Base-by-base conservation (phyloP, 2,113 vertebrate genomes). In the Tyto alba region DNA sequence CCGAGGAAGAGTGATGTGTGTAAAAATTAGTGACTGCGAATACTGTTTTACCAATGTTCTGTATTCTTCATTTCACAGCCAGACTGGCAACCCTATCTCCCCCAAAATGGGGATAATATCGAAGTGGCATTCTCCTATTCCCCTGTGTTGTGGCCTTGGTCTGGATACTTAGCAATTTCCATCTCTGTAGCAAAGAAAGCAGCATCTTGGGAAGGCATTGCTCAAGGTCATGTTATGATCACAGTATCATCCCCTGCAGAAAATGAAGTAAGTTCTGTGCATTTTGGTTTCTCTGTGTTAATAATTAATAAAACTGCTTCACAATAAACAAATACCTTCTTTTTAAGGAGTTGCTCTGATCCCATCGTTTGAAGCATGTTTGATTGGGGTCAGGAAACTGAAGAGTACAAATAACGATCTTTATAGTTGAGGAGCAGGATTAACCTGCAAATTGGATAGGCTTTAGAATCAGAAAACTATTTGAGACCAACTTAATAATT, bases 111-210 rank as follows among this genome's bases (percentile, higher is more conserved):
- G 36, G 99, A 99, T 96, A 98, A 98, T 96, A 99, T 99, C 0
- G 99, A 99, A 27, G 99, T 99, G 45, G 99, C 99, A 6, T 98
- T 99, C 73, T 99, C 99, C 15, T 99, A 99, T 79, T 99, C 99
- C 2, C 98, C 99, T 0, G 99, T 99, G 57, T 95, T 99, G 47
- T 99, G 99, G 99, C 99, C 99, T 20, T 99, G 99, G 99, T 99
- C 99, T 0, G 99, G 99, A 20, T 99, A 99, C 95, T 97, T 99
- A n/a, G 99, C 99, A 5, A 98, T 99, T 96, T 99, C 99, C 82
- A 99, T 99, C 96, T 99, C 99, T 14, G 99, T 99, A 63, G 99
- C 99, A 88, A 99, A 99, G 98, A 99, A 99, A 95, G 99, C 99
- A 1, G 98, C 99, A 6, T 99, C 99, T 7, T 99, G 99, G 99